Conservation (phyloP, 2,797 vertebrate species). For the Silurus lanzhouensis region DNA sequence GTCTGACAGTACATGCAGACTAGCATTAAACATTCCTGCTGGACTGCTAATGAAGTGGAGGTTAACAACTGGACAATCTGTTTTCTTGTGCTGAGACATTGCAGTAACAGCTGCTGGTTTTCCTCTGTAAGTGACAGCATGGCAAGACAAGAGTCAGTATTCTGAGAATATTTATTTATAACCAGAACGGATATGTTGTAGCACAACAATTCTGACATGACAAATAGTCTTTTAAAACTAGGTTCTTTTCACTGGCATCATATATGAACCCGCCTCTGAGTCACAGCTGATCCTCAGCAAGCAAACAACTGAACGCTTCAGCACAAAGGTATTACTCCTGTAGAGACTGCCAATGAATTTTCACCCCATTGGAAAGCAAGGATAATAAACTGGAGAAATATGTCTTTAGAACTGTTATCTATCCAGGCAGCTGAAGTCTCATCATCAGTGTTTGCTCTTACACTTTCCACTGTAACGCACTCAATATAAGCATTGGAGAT, state of each 20-base stretch:
- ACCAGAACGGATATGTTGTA: not conserved
- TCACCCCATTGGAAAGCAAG: not conserved
- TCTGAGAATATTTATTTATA: not conserved
- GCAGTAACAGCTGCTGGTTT: conserved; percentile 81
- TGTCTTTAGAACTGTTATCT: conserved; percentile 24
- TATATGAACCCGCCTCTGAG: not conserved
- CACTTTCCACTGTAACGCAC: conserved; percentile 2
- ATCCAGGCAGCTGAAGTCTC: conserved; percentile 23
- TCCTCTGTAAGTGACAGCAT: conserved; percentile 74
- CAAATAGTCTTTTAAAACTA: not conserved
- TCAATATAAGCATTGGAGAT: conserved; percentile 17
- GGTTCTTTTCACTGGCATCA: not conserved
- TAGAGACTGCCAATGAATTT: conserved; percentile 3
- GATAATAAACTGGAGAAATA: conserved; percentile 14
- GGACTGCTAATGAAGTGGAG: conserved; percentile 64
- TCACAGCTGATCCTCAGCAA: not conserved
- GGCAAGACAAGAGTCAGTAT: conserved; percentile 33
- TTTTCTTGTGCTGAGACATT: conserved; percentile 55
- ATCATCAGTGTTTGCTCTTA: conserved; percentile 11
- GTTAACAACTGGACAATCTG: conserved; percentile 72
- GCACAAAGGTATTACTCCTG: conserved; percentile 1
- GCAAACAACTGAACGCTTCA: not conserved
- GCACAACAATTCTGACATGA: not conserved
- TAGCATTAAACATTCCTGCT: conserved; percentile 73
- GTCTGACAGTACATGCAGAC: conserved; percentile 71